Percentiles rank a stretch among this genome's conserved stretches.
These are phyloP conservation scores for Gambelia wislizenii DNA, from an alignment of 2,797 vertebrate genomes.

Conservation along the genomic window DNA sequence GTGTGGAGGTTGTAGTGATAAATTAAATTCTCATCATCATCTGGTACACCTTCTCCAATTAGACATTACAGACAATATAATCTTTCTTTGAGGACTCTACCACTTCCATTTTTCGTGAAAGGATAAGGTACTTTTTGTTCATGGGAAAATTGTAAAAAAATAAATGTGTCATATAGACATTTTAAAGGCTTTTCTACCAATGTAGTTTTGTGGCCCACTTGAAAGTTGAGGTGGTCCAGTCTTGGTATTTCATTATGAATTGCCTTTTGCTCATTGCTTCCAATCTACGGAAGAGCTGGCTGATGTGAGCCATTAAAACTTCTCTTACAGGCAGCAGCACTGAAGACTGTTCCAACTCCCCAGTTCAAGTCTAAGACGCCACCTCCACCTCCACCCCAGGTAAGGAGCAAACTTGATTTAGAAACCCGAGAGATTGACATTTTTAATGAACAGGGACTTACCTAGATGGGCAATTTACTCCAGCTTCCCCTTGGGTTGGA, in stretches of 20 bases:
- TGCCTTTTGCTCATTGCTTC: background rate
- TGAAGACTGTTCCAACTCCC: constrained; percentile 25
- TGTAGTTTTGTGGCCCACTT: background rate
- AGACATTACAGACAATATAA: background rate
- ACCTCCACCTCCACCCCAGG: constrained; percentile 57
- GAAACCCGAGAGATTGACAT: too few relatives aligned
- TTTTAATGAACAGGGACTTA: background rate
- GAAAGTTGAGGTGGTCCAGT: background rate
- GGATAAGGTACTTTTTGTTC: background rate
- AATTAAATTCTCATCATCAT: background rate
- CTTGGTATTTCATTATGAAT: background rate
- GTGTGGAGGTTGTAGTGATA: too few relatives aligned
- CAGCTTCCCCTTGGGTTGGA: too few relatives aligned
- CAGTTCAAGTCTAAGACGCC: constrained; percentile 36
- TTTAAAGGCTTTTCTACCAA: background rate
- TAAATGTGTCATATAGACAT: background rate
- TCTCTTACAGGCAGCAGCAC: constrained; percentile 48
- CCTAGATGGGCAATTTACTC: too few relatives aligned
- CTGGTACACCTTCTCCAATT: background rate
- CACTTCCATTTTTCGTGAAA: background rate
- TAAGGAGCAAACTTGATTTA: background rate
- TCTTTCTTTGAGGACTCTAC: background rate
- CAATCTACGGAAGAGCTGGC: background rate
- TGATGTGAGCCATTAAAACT: background rate
- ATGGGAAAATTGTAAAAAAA: background rate